These are phyloP conservation scores for Hephaestus fuliginosus DNA, from an alignment of 2,797 vertebrate species.

Conservation along the genomic window DNA sequence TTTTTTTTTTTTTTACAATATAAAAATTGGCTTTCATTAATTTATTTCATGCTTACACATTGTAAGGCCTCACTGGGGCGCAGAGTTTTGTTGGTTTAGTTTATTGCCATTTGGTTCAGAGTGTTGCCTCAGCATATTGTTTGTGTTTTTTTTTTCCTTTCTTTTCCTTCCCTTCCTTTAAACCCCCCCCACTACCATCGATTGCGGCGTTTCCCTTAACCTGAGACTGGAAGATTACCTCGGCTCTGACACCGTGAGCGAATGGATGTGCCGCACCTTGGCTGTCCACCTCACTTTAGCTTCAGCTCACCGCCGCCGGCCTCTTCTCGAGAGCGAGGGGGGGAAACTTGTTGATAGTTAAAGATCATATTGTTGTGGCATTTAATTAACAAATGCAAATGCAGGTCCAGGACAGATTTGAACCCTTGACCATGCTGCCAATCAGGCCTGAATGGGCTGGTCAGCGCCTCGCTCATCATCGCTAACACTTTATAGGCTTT, in stretches of 20 bases:
- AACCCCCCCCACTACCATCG: slow-evolving; percentile 53
- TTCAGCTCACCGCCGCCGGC: slow-evolving; percentile 26
- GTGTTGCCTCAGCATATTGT: slow-evolving; percentile 25
- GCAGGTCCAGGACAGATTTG: slow-evolving; percentile 76
- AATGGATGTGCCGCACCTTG: slow-evolving; percentile 54
- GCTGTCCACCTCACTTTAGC: slow-evolving; percentile 78
- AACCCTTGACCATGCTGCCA: slow-evolving; percentile 83
- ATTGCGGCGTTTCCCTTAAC: slow-evolving; percentile 62
- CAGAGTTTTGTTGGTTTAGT: slow-evolving; percentile 40
- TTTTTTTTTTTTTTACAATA: slow-evolving; percentile 30
- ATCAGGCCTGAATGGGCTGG: slow-evolving; percentile 71
- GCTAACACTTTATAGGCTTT: slow-evolving; percentile 58
- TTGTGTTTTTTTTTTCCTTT: slow-evolving; percentile 29
- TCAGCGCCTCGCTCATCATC: slow-evolving; percentile 61
- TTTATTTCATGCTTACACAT: slow-evolving; percentile 37
- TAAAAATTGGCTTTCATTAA: slow-evolving; percentile 44
- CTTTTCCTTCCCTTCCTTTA: slow-evolving; percentile 1
- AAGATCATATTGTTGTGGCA: slow-evolving; percentile 87
- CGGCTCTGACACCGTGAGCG: slow-evolving; percentile 49
- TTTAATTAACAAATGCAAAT: slow-evolving; percentile 89
- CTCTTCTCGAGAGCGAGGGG: slow-evolving; percentile 30
- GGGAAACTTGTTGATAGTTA: slow-evolving; percentile 80
- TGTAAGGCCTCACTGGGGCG: slow-evolving; percentile 26
- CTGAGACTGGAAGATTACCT: slow-evolving; percentile 59
- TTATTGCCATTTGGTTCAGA: slow-evolving; percentile 47